These are phyloP conservation scores for Antitype chi DNA, from an alignment of 2,888 invertebrate species.

Conservation along the genomic window DNA sequence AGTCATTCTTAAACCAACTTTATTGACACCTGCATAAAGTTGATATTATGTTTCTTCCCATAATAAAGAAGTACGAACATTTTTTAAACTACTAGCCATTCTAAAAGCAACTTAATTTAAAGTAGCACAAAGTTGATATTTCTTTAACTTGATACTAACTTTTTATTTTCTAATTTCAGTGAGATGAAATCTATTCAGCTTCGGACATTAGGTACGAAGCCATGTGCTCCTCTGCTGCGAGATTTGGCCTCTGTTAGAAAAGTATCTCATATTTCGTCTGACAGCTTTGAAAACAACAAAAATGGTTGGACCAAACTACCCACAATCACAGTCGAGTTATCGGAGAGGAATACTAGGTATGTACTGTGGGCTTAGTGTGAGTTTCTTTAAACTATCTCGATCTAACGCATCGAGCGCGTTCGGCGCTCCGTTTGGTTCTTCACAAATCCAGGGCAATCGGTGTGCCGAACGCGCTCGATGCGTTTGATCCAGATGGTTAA, in stretches of 20 bases:
- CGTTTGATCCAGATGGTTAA: no score
- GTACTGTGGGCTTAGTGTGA: background rate
- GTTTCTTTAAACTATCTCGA: no score
- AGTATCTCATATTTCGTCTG: constrained; percentile 82
- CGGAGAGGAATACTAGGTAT: constrained; percentile 64
- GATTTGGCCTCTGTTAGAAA: constrained; percentile 76
- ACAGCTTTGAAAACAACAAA: constrained; percentile 85
- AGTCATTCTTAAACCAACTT: background rate
- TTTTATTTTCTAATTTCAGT: constrained; percentile 35
- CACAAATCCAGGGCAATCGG: no score
- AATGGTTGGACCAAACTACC: constrained; percentile 80
- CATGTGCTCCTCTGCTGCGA: constrained; percentile 62
- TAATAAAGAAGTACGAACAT: background rate
- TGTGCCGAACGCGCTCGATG: no score
- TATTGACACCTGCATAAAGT: background rate
- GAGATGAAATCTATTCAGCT: constrained; percentile 83
- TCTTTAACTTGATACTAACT: background rate
- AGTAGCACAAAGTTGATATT: background rate
- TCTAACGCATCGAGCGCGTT: no score
- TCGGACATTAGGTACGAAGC: constrained; percentile 72
- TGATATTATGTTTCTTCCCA: background rate
- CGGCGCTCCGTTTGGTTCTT: no score
- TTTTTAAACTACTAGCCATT: background rate
- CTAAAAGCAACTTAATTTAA: background rate
- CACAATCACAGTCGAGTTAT: constrained; percentile 76